Percentiles rank a stretch among this genome's conserved stretches.
phyloP scores from a whole-genome alignment of 1,140 invertebrate species.

The Reticulitermes speratus region DNA sequence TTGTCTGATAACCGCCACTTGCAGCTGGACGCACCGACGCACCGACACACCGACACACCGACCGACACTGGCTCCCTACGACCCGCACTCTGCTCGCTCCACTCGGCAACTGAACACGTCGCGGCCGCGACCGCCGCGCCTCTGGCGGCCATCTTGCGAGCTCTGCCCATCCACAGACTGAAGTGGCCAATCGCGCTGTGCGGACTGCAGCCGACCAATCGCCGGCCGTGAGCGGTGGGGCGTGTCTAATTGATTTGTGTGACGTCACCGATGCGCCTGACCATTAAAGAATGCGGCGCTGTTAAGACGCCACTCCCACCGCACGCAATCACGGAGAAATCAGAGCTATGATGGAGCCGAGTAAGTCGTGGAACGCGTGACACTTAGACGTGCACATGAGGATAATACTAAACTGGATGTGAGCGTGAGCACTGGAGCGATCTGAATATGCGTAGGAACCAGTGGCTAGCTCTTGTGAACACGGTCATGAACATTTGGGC shows the following conservation, averaged over 20 bases:
- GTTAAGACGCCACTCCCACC: neutral
- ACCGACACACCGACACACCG: neutral
- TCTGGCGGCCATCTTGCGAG: slow-evolving; percentile 28
- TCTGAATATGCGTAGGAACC: too few relatives aligned
- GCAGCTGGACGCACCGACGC: neutral
- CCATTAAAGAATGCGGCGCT: slow-evolving; percentile 22
- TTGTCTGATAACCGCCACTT: neutral
- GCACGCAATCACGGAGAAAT: neutral
- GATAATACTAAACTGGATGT: too few relatives aligned
- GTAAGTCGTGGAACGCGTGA: too few relatives aligned
- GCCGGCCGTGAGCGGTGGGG: neutral
- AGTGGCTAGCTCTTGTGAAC: too few relatives aligned
- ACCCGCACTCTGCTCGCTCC: neutral
- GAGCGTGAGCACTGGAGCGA: too few relatives aligned
- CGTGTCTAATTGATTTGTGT: slow-evolving; percentile 22
- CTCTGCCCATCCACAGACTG: neutral
- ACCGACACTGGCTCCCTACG: neutral
- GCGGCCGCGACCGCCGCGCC: neutral
- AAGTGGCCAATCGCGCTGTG: neutral
- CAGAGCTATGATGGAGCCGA: neutral
- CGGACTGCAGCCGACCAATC: slow-evolving; percentile 22
- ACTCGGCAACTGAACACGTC: neutral
- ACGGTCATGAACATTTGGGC: too few relatives aligned
- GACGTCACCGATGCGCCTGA: slow-evolving; percentile 27
- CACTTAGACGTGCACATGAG: too few relatives aligned